Conservation (phyloP, 2,888 invertebrate genomes). For the Belgica antarctica region DNA sequence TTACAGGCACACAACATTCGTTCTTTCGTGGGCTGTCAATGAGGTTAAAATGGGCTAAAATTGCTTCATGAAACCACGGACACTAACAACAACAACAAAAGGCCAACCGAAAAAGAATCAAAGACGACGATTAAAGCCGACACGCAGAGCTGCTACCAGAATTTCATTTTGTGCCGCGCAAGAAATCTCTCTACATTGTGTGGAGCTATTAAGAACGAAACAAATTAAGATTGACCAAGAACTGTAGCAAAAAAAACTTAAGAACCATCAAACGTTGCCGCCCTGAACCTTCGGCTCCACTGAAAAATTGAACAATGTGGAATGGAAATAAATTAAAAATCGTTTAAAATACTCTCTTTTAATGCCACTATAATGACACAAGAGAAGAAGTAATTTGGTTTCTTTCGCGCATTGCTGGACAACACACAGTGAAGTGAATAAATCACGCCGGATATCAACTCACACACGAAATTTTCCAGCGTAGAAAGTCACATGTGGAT, state of each 20-base stretch:
- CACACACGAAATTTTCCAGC: no score
- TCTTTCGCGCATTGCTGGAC: constrained; percentile 6
- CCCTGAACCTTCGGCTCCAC: neutral
- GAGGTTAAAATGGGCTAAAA: constrained; percentile 35
- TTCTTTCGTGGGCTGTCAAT: constrained; percentile 1
- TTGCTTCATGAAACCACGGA: neutral
- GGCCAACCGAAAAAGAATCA: neutral
- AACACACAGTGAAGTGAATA: constrained; percentile 34
- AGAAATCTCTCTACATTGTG: neutral
- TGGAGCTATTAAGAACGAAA: neutral
- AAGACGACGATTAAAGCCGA: neutral
- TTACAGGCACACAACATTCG: neutral
- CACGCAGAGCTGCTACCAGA: constrained; percentile 11
- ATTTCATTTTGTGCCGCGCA: neutral
- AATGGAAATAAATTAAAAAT: constrained; percentile 38
- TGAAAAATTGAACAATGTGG: constrained; percentile 5
- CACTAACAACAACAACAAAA: no score
- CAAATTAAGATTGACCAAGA: neutral
- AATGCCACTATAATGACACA: constrained; percentile 42
- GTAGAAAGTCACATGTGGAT: constrained; percentile 17
- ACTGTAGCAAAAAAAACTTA: neutral
- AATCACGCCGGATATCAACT: constrained; percentile 36
- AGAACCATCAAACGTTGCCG: constrained; percentile 11
- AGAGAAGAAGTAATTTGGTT: constrained; percentile 26
- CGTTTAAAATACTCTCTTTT: constrained; percentile 40